Conservation (phyloP, 2,113 vertebrate genomes). For the Dipodomys merriami region DNA sequence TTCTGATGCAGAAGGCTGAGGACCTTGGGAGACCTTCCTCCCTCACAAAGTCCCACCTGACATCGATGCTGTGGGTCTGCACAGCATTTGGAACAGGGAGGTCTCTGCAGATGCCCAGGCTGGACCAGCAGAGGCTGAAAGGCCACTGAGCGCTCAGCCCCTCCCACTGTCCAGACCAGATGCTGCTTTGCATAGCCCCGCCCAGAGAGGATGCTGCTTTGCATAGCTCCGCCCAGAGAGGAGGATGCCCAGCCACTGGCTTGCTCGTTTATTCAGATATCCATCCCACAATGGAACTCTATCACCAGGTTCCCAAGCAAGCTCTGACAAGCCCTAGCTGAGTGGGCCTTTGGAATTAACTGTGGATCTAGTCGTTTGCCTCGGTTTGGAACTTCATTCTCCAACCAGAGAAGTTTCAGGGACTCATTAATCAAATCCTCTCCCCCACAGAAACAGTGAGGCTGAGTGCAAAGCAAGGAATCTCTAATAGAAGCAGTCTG, state of each 20-base stretch:
- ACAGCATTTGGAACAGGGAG: not conserved
- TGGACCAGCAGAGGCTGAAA: not conserved
- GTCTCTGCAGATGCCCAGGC: not conserved
- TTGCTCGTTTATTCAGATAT: not conserved
- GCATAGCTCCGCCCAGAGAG: not conserved
- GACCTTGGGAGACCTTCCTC: not conserved
- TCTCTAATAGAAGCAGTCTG: not conserved
- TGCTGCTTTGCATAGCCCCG: not conserved
- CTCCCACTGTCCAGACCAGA: not conserved
- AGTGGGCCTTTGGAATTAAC: not conserved
- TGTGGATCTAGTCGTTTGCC: not conserved
- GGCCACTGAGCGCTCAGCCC: not conserved
- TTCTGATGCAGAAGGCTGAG: not conserved
- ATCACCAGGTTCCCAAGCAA: not conserved
- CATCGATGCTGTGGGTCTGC: not conserved
- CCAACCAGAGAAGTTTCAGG: not conserved
- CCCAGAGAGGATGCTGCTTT: not conserved
- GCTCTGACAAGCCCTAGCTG: not conserved
- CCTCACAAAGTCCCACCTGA: not conserved
- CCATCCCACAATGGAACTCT: too few relatives aligned
- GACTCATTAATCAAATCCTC: not conserved
- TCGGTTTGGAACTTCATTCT: not conserved
- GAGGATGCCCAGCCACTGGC: rapidly evolving
- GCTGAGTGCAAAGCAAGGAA: not conserved
- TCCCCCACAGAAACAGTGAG: not conserved